Conservation (phyloP, 2,888 invertebrate genomes). For the Drosophila bunnanda region DNA sequence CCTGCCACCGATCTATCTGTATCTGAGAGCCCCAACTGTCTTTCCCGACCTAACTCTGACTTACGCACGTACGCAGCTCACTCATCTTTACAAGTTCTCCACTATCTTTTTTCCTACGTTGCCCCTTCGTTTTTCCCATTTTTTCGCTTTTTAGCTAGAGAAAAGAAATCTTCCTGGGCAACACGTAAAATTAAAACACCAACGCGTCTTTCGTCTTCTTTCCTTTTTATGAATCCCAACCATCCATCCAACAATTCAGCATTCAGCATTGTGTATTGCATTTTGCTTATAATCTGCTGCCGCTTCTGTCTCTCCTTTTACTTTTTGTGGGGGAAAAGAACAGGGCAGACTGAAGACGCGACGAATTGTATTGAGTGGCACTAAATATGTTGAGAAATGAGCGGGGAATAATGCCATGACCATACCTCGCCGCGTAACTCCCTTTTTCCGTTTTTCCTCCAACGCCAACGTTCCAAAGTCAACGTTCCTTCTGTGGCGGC, state of each 20-base stretch:
- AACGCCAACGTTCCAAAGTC: conserved; percentile 75
- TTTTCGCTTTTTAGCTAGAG: conserved; percentile 46
- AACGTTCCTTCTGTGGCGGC: conserved; percentile 84
- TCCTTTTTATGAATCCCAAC: conserved; percentile 58
- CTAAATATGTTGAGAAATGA: conserved; percentile 80
- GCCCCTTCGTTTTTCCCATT: conserved; percentile 15
- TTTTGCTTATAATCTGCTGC: conserved; percentile 76
- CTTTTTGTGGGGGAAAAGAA: conserved; percentile 25
- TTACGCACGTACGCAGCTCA: conserved; percentile 75
- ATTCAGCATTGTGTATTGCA: conserved; percentile 71
- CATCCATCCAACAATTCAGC: conserved; percentile 48
- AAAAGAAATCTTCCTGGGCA: conserved; percentile 57
- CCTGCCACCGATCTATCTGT: conserved; percentile 25
- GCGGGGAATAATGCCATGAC: conserved; percentile 54
- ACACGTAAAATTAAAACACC: conserved; percentile 79
- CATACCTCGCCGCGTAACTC: conserved; percentile 35
- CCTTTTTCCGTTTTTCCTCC: conserved; percentile 18
- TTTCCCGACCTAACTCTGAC: conserved; percentile 58
- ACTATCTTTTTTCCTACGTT: conserved; percentile 32
- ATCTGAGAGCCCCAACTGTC: conserved; percentile 12
- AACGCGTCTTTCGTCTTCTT: conserved; percentile 62
- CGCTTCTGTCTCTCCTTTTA: conserved; percentile 12
- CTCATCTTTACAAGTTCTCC: conserved; percentile 68
- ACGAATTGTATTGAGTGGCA: conserved; percentile 82
- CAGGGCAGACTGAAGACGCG: conserved; percentile 47